These are phyloP conservation scores for Petrocephalus schoutedeni DNA, from an alignment of 2,797 vertebrate genomes.

Conservation along the genomic window DNA sequence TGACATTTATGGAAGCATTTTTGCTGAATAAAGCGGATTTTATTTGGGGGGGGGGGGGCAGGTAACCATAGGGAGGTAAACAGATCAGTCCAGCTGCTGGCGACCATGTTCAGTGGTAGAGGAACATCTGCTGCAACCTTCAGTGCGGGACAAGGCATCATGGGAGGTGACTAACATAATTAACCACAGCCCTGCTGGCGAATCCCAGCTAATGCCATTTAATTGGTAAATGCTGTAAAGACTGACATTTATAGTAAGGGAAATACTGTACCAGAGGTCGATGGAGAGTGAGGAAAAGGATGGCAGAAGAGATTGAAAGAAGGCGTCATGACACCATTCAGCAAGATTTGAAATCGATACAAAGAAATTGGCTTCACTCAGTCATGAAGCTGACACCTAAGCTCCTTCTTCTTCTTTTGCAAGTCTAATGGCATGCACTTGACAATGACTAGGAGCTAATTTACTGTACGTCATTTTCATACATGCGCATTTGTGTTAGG, in stretches of 20 bases:
- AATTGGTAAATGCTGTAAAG: background rate
- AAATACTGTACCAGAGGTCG: background rate
- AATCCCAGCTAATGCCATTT: background rate
- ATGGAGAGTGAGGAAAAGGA: background rate
- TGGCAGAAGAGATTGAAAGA: background rate
- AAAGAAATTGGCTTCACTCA: background rate
- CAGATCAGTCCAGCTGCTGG: background rate
- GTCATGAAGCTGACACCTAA: background rate
- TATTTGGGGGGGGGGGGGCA: background rate
- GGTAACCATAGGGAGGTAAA: background rate
- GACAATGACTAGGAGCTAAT: background rate
- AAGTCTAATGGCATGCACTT: background rate
- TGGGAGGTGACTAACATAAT: background rate
- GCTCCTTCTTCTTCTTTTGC: background rate
- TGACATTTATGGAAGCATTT: background rate
- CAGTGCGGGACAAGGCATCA: background rate
- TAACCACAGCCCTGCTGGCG: background rate
- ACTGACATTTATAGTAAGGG: background rate
- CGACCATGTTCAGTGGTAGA: background rate
- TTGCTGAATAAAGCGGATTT: background rate
- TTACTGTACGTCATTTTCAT: background rate
- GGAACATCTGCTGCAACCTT: background rate
- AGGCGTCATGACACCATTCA: background rate
- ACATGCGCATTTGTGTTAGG: background rate
- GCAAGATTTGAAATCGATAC: background rate